Percentiles rank a stretch among this genome's conserved stretches.
These are phyloP conservation scores for Crossoptilon crossoptilon DNA, from an alignment of 2,797 vertebrate genomes.

Conservation along the genomic window DNA sequence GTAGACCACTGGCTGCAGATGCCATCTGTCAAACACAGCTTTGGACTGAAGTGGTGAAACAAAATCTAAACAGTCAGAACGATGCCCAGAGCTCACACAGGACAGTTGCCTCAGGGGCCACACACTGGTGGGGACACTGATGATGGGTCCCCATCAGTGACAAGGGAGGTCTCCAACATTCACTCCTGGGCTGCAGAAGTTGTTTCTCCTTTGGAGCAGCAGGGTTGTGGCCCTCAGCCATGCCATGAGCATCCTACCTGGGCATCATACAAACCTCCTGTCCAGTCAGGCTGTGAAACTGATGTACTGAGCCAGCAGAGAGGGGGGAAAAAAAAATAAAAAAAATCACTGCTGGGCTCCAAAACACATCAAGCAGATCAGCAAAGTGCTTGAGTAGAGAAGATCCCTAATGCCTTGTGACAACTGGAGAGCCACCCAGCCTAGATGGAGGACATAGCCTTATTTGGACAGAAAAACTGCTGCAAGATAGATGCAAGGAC, in stretches of 20 bases:
- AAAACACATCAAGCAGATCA: not conserved
- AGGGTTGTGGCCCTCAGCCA: not conserved
- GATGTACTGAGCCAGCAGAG: not conserved
- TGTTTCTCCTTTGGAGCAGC: accelerated
- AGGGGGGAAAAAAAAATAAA: too few relatives aligned
- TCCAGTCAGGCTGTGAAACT: not conserved
- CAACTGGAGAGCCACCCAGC: not conserved
- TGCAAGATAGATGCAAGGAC: not conserved
- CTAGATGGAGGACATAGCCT: not conserved
- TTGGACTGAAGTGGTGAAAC: accelerated
- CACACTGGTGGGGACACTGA: not conserved
- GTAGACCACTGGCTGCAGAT: not conserved
- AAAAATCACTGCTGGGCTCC: not conserved
- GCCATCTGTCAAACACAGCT: not conserved
- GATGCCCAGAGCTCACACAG: accelerated
- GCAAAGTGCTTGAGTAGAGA: not conserved
- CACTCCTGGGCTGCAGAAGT: not conserved
- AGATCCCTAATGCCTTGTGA: not conserved
- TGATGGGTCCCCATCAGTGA: not conserved
- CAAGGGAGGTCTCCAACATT: not conserved
- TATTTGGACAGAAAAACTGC: not conserved
- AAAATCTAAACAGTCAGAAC: not conserved
- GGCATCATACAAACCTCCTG: not conserved
- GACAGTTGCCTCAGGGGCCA: accelerated
- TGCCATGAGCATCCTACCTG: accelerated